These are phyloP conservation scores for Podiceps cristatus DNA, from an alignment of 2,113 vertebrate species.

Conservation along the genomic window DNA sequence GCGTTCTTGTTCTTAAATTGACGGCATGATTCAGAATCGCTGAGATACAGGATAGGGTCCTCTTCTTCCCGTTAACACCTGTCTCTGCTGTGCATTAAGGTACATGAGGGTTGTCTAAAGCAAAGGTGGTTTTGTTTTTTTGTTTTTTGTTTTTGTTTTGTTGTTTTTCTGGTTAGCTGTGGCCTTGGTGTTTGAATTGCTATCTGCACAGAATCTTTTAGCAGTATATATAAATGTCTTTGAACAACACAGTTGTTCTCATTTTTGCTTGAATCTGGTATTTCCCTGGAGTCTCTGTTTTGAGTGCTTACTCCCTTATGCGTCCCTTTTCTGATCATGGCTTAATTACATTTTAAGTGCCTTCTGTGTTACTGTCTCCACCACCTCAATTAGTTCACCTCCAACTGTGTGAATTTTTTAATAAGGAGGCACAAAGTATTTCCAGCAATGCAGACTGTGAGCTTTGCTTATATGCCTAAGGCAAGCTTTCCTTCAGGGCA, in stretches of 20 bases:
- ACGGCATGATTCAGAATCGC: background rate
- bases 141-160: too few species aligned
- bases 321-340: constrained; percentile 29
- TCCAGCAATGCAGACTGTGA: constrained; percentile 30
- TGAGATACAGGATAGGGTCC: background rate
- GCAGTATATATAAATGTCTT: background rate
- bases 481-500: constrained; percentile 66
- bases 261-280: constrained; percentile 14
- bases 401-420: constrained; percentile 66
- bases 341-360: constrained; percentile 74
- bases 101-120: background rate
- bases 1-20: background rate
- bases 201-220: background rate
- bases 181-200: background rate
- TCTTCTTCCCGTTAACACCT: background rate
- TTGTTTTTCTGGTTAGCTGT: background rate
- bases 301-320: constrained; percentile 14
- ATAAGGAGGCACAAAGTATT: constrained; percentile 65
- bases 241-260: background rate
- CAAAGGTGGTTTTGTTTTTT: background rate
- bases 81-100: background rate
- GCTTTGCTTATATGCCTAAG: constrained; percentile 66
- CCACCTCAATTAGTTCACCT: constrained; percentile 73
- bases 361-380: constrained; percentile 42
- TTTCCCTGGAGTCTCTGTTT: constrained; percentile 52